A percentile compares a stretch with the other conserved stretches of the same genome.
phyloP scores from a whole-genome alignment of 2,113 vertebrate species.

The Hypocryptadius cinnamomeus region DNA sequence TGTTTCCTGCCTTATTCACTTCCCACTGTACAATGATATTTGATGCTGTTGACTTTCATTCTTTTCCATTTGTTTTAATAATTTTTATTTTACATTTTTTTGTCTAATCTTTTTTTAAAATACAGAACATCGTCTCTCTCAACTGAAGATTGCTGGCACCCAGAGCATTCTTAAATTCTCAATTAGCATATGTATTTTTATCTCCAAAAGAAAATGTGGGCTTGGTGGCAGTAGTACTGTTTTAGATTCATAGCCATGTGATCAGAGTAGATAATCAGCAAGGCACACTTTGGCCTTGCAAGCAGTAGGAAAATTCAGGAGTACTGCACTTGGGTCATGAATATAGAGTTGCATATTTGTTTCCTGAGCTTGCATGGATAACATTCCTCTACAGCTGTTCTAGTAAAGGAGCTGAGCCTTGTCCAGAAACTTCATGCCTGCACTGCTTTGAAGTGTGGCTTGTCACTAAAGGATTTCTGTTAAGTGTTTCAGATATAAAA shows the following conservation, averaged over 20 bases:
- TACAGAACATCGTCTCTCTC: background rate
- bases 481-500: background rate
- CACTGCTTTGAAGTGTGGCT: background rate
- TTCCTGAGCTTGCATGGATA: background rate
- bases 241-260: background rate
- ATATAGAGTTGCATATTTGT: background rate
- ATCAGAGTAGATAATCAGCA: background rate
- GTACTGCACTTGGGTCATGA: background rate
- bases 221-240: background rate
- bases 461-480: background rate
- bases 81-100: background rate
- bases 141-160: background rate
- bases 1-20: slow-evolving; percentile 18
- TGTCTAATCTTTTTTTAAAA: background rate
- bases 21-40: background rate
- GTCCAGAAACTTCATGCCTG: background rate
- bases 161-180: background rate
- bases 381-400: background rate
- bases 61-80: background rate
- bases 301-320: background rate
- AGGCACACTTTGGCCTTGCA: background rate
- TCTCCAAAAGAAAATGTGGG: background rate
- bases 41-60: background rate
- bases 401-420: background rate
- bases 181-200: slow-evolving; percentile 8